Conservation (phyloP, 2,113 vertebrate genomes). For the Sinocyclocheilus maitianheensis region DNA sequence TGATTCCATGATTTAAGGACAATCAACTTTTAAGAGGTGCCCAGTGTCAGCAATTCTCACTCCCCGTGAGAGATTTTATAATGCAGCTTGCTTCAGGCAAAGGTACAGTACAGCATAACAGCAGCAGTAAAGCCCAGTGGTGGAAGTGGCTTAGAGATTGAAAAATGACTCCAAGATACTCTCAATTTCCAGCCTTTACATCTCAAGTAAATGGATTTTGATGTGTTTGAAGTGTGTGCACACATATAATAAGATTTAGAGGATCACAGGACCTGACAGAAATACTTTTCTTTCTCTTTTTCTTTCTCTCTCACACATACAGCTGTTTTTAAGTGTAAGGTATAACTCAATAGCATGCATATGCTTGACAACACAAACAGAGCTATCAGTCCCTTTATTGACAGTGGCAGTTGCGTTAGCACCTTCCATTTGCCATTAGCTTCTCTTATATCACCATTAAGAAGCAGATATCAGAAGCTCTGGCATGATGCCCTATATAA, state of each 20-base stretch:
- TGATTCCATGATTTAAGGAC: constrained; percentile 12
- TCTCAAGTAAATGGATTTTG: too few relatives aligned
- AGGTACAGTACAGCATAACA: too few relatives aligned
- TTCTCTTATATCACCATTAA: constrained; percentile 14
- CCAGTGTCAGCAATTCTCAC: not conserved
- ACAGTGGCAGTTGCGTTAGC: not conserved
- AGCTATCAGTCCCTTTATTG: not conserved
- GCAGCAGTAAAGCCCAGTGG: too few relatives aligned
- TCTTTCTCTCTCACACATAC: not conserved
- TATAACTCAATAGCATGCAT: not conserved
- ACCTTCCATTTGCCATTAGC: not conserved
- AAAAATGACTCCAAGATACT: too few relatives aligned
- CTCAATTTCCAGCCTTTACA: too few relatives aligned
- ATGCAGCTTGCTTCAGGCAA: not conserved
- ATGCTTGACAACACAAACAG: not conserved
- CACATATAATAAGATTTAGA: not conserved
- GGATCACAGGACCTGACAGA: not conserved
- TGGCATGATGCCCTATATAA: too few relatives aligned
- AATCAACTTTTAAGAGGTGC: constrained; percentile 27
- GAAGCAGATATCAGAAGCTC: not conserved
- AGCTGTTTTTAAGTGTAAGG: not conserved
- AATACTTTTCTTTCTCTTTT: not conserved
- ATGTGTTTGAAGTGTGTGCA: not conserved
- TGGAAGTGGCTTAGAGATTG: too few relatives aligned
- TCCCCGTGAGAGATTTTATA: not conserved